Base-by-base conservation (phyloP, 2,888 invertebrate genomes). In the Lordiphosa fenestrarum region DNA sequence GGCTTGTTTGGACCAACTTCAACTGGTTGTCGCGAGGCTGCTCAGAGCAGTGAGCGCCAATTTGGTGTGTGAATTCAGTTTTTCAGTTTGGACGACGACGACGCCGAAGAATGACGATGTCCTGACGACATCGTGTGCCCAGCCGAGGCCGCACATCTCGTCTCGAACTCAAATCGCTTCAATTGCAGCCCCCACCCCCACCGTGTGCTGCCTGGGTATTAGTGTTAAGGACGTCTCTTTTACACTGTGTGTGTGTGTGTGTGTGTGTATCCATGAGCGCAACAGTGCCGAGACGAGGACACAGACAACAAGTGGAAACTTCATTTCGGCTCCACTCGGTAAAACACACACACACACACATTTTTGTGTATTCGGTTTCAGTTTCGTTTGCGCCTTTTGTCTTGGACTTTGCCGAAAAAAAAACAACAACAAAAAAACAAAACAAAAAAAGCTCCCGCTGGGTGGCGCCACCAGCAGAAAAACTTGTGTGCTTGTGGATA, bases 21-120 rank as follows among this genome's bases (percentile, higher is more conserved):
- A 82, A 78, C 83, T 82, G 70, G 80, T 80, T 83, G 80, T 69
- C 80, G 80, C 80, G 76, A 66, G 59, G 70, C 66, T 74, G 66
- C 68, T 64, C 56, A 55, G 42, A 65, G 59, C 63, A 61, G 59
- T 67, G 64, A 37, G 35, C 48, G 41, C 37, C 36, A 53, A 37
- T 53, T 53, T 23, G 15, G 41, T 42, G 50, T 58, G 47, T 60
- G 59, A 40, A 39, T 66, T 39, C 19, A 9, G 15, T 15, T 39
- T 2, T 19, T 19, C 19, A 30, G 39, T 69, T 42, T 62, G 62
- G 51, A 53, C 25, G 37, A 21, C 37, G 12, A 53, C 53, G 70
- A 70, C 58, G 52, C 36, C 55, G 36, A 33, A 55, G 56, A 15
- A 37, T 15, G 38, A 42, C 53, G 67, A 54, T 23, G 21, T 42